A percentile compares a stretch with the other conserved stretches of the same genome.
phyloP scores from a whole-genome alignment of 2,888 invertebrate species.

The Chloroclysta siterata region DNA sequence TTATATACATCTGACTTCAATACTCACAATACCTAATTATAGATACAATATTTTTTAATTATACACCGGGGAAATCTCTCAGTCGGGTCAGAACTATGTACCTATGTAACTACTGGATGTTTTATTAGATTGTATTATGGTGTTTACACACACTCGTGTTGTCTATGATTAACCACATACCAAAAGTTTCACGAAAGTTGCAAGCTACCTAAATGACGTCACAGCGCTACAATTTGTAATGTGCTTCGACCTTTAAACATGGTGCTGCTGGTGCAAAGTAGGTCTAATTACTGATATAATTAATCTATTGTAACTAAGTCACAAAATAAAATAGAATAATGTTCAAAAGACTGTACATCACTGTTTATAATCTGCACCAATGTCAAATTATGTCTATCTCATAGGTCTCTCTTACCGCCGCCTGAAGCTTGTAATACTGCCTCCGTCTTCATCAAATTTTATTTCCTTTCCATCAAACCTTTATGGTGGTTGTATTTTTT shows the following conservation, averaged over 20 bases:
- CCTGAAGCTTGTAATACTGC: slow-evolving; percentile 5
- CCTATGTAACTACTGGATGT: not conserved
- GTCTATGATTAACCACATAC: not conserved
- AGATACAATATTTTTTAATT: not conserved
- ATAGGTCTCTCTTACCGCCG: slow-evolving; percentile 6
- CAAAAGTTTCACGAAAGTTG: not conserved
- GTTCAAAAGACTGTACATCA: slow-evolving; percentile 23
- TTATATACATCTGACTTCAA: slow-evolving; percentile 10
- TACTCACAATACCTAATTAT: slow-evolving; percentile 13
- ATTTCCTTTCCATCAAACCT: not conserved
- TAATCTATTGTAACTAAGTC: slow-evolving; percentile 1
- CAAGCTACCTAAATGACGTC: not conserved
- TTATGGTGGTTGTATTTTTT: not conserved
- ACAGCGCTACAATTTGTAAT: not conserved
- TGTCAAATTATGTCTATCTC: not conserved
- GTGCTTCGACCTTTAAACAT: not conserved
- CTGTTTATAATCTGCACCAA: slow-evolving; percentile 10
- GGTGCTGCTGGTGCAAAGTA: not conserved
- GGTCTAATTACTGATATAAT: not conserved
- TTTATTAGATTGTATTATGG: not conserved
- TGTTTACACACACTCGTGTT: too few relatives aligned
- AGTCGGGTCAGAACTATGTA: too few relatives aligned
- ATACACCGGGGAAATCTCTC: too few relatives aligned
- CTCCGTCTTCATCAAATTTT: slow-evolving; percentile 1
- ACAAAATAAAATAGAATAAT: slow-evolving; percentile 11